A percentile compares a stretch with the other conserved stretches of the same genome.
Evolutionary conservation across 92 coral and sea anemone species (phyloP).

Genomic region (Paragorgia papillata): DNA sequence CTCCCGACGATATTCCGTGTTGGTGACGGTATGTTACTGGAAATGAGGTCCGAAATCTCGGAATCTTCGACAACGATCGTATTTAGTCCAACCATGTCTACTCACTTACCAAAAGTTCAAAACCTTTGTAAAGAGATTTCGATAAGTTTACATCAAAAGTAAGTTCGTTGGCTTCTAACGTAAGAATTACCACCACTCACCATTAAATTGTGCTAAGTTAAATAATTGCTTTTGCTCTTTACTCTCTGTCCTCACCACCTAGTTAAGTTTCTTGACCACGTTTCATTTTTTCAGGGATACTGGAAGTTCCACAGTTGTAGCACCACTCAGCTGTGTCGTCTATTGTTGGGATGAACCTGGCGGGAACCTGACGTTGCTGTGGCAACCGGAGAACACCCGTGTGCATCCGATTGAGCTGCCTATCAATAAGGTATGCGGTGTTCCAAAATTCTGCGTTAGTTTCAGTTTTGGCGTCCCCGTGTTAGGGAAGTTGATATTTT

Average conservation of each 20-base stretch:
- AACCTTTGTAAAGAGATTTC: conserved; percentile 82
- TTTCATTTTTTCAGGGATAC: conserved; percentile 59
- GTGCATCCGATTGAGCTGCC: conserved; percentile 63
- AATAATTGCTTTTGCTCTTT: too few species aligned
- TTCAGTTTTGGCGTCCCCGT: neutral
- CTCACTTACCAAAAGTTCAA: conserved; percentile 81
- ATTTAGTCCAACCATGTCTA: conserved; percentile 74
- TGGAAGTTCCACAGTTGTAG: conserved; percentile 71
- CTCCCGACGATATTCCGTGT: conserved; percentile 82
- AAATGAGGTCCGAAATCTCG: conserved; percentile 83
- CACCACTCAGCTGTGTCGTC: conserved; percentile 68
- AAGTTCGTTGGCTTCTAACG: conserved; percentile 18
- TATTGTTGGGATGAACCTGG: conserved; percentile 96
- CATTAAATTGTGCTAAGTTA: neutral
- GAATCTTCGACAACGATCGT: conserved; percentile 88
- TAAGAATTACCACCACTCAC: neutral
- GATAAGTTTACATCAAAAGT: conserved; percentile 79
- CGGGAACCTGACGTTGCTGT: conserved; percentile 63
- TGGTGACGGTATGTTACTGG: conserved; percentile 69
- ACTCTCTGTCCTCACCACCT: neutral
- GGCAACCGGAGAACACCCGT: conserved; percentile 76
- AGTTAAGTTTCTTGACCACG: neutral
- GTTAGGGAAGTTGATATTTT: too few species aligned
- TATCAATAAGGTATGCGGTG: conserved; percentile 63
- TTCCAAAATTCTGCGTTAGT: neutral